These are phyloP conservation scores for Hippopotamyrus pictus DNA, from an alignment of 2,797 vertebrate species.

Conservation along the genomic window DNA sequence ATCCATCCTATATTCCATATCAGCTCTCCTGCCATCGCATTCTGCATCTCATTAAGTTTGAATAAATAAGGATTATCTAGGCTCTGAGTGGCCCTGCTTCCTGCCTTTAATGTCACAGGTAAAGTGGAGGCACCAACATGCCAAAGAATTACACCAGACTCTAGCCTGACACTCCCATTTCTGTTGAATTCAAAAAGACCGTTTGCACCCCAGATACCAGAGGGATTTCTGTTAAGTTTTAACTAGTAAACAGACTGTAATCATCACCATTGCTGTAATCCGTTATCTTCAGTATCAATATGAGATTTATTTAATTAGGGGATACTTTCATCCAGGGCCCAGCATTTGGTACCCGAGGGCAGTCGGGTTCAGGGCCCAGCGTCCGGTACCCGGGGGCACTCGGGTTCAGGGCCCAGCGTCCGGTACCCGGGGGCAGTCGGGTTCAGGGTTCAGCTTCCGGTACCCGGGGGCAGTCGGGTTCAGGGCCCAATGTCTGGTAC, in stretches of 20 bases:
- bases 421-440: background rate
- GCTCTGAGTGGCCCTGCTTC: background rate
- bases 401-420: background rate
- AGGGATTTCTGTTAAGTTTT: background rate
- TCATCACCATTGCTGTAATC: background rate
- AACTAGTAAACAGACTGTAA: background rate
- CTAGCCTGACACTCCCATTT: background rate
- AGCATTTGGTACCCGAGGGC: background rate
- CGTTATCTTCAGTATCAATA: background rate
- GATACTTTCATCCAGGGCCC: background rate
- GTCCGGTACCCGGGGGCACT: background rate
- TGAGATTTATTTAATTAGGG: background rate
- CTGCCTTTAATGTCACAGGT: background rate
- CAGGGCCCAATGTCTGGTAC: background rate
- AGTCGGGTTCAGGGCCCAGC: background rate
- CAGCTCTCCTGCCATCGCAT: background rate
- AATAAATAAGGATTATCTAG: background rate
- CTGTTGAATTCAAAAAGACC: background rate
- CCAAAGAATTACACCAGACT: background rate
- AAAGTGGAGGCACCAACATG: background rate
- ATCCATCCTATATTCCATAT: background rate
- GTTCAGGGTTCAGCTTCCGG: background rate
- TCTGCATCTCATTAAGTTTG: background rate
- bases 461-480: background rate
- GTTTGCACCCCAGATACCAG: background rate